These are phyloP conservation scores for Phalloptychus januarius DNA, from an alignment of 2,797 vertebrate genomes.

Conservation along the genomic window DNA sequence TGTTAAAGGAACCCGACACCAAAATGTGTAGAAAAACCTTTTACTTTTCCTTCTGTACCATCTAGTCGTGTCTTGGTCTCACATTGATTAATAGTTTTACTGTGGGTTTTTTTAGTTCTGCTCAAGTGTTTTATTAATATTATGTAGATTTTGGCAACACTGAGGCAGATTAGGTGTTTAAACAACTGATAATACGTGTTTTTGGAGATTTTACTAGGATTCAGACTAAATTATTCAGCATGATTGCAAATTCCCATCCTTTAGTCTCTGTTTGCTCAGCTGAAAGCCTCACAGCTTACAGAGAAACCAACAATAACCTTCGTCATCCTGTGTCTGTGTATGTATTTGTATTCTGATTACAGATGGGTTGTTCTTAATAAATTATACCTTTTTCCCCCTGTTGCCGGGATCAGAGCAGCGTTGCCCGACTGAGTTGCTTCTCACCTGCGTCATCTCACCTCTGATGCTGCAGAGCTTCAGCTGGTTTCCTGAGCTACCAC, in stretches of 20 bases:
- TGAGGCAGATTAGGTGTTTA: neutral
- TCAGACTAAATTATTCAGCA: neutral
- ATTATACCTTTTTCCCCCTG: neutral
- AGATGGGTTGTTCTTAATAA: neutral
- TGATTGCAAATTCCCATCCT: neutral
- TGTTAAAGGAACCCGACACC: neutral
- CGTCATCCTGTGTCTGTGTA: neutral
- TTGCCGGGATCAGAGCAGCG: conserved; percentile 15
- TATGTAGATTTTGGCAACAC: neutral
- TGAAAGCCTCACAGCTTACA: neutral
- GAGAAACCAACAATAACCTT: neutral
- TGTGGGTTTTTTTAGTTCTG: neutral
- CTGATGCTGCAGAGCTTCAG: conserved; percentile 9
- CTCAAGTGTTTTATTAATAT: neutral
- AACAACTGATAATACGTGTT: neutral
- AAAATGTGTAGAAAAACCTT: neutral
- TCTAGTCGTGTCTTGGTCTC: neutral
- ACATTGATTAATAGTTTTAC: neutral
- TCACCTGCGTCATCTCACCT: conserved; percentile 15
- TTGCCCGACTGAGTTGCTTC: conserved; percentile 19
- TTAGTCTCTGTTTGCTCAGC: neutral
- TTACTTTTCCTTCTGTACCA: neutral
- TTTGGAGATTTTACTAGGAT: neutral
- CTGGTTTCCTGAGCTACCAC: conserved; percentile 8
- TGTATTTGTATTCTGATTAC: neutral